These are phyloP conservation scores for Nomada flava DNA, from an alignment of 2,888 invertebrate genomes.

Conservation along the genomic window DNA sequence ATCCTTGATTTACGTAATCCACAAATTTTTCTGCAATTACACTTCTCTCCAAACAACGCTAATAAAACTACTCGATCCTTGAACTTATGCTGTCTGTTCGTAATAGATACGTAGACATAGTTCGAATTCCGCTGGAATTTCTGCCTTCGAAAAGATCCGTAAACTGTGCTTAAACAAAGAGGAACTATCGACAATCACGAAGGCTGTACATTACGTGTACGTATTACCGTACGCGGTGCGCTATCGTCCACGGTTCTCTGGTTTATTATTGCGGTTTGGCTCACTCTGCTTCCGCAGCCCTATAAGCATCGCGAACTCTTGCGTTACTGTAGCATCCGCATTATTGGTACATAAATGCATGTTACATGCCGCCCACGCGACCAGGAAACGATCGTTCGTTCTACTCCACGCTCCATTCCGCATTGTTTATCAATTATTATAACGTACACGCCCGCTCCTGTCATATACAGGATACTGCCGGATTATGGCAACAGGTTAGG, in stretches of 20 bases:
- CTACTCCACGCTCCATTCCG: slow-evolving; percentile 65
- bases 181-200: slow-evolving; percentile 31
- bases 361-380: slow-evolving; percentile 71
- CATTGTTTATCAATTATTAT: slow-evolving; percentile 76
- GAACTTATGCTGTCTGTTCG: neutral
- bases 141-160: neutral
- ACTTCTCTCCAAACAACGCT: neutral
- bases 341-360: slow-evolving; percentile 64
- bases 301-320: slow-evolving; percentile 51
- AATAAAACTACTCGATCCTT: neutral
- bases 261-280: slow-evolving; percentile 61
- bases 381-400: slow-evolving; percentile 68
- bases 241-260: slow-evolving; percentile 42
- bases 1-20: neutral
- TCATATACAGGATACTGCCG: slow-evolving; percentile 41
- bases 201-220: slow-evolving; percentile 31
- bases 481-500: slow-evolving; percentile 40
- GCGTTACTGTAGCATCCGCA: slow-evolving; percentile 62
- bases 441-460: slow-evolving; percentile 58
- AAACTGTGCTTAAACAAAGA: slow-evolving; percentile 27
- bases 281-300: slow-evolving; percentile 55
- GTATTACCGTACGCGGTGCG: slow-evolving; percentile 38
- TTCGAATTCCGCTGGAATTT: neutral
- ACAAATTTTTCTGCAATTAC: neutral
- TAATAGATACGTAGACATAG: neutral